Base-by-base conservation (phyloP, 2,113 vertebrate genomes). In the Atherinomorus stipes region DNA sequence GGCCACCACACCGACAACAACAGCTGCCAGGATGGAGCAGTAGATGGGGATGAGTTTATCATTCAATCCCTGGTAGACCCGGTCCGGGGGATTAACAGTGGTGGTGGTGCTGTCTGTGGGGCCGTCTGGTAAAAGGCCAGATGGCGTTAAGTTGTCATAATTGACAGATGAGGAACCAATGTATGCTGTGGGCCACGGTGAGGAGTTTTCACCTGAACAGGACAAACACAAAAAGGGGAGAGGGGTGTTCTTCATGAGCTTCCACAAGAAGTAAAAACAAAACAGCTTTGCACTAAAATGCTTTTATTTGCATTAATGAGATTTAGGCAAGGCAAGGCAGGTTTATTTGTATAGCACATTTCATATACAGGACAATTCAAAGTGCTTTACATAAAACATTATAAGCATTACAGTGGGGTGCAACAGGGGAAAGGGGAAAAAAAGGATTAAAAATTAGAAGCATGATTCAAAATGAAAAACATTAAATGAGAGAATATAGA, bases 41-140 rank as follows among this genome's bases (percentile, higher is more conserved):
- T 99, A 99, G 81, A 99, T 95, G 0, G 98, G 97, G 85, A 99
- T 98, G 84, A 99, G 96, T 83, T 96, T 98, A 88, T 97, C 93
- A 0, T 94, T 84, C 3, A 95, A 93, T 37, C 94, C 94, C 0
- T 87, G 87, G 70, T 90, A 93, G 49, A 94, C 74, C 0, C 80
- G 86, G 0, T 94, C 91, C 74, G 92, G 92, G 0, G 94, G 94
- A 82, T 95, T 93, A 63, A 94, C 88, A 37, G 92, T 95, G 7
- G 70, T 62, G 38, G 93, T 92, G 49, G 93, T 57, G 10, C 67
- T 85, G 10, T 86, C 93, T 0, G 89, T 86, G 0, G 82, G 37
- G 22, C 23, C 16, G 11, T 86, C 81, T 4, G 84, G 38, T 5
- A 78, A 64, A 8, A 45, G 38, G 25, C 7, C 49, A 0, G 50